phyloP scores from a whole-genome alignment of 2,113 vertebrate species.

The Istiophorus platypterus region DNA sequence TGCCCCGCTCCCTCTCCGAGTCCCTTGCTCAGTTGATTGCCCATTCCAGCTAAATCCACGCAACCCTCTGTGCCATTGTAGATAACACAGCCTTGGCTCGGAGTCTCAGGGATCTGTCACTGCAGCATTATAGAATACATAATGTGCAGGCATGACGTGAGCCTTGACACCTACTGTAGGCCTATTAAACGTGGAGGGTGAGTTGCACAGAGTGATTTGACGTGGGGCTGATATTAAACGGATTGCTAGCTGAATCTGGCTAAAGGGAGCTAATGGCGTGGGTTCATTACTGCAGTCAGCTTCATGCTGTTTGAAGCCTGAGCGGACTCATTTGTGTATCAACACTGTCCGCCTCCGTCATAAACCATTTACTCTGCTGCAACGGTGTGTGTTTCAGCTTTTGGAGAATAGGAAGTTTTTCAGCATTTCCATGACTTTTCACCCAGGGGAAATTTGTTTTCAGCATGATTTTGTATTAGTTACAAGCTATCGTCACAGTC shows the following conservation, averaged over 20 bases:
- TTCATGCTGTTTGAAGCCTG: constrained; percentile 23
- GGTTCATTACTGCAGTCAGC: constrained; percentile 48
- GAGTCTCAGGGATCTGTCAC: constrained; percentile 59
- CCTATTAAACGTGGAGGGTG: constrained; percentile 40
- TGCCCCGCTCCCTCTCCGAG: constrained; percentile 2
- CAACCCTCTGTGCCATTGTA: constrained; percentile 58
- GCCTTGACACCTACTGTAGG: constrained; percentile 60
- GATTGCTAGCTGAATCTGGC: constrained; percentile 39
- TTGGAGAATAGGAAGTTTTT: constrained; percentile 29
- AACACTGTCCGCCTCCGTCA: constrained; percentile 46
- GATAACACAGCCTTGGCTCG: constrained; percentile 64
- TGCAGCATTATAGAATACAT: constrained; percentile 44
- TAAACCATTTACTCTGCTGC: constrained; percentile 44
- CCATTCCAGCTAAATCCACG: constrained; percentile 64
- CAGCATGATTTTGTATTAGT: constrained; percentile 25
- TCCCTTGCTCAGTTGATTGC: constrained; percentile 57
- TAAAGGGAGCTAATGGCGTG: constrained; percentile 39
- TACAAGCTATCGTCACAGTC: background rate
- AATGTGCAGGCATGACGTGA: constrained; percentile 52
- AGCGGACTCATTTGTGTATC: background rate
- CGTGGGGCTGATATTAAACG: constrained; percentile 30
- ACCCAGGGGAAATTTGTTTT: constrained; percentile 31
- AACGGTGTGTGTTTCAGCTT: constrained; percentile 17
- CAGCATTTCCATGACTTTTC: constrained; percentile 28
- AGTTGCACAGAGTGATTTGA: constrained; percentile 41